Evolutionary conservation across 2,888 invertebrate genomes (phyloP), one percentile per base, ranked within the genome.

Genomic region (Cosmorhoe ocellata): DNA sequence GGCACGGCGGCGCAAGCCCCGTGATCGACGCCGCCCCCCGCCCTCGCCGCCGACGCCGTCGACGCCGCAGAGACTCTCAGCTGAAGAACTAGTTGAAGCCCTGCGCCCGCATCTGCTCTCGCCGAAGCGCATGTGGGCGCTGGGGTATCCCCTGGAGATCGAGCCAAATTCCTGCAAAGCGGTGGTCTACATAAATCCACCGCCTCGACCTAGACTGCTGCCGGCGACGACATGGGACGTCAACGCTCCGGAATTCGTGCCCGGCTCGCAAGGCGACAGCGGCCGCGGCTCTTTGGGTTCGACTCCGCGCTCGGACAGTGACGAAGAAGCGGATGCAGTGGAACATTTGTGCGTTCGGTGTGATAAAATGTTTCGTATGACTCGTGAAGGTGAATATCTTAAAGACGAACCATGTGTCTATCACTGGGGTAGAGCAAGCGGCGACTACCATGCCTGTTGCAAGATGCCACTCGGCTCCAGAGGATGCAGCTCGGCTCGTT

Each of bases 371-470:
- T 98, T 96, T 79, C 90, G 92, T 66, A 93, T 96, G 52, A 92
- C 93, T 59, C 89, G 92, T 22, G 91, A 93, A 55, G 95, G 95
- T 24, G 92, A 94, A 70, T 96, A 96, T 75, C 76, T 94, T 14
- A 92, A 92, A 2, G 90, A 92, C 36, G 96, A 96, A 59, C 90
- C 92, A 49, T 99, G 99, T 83, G 74, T 91, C 11, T 96, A 97
- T 78, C 99, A 99, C 77, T 97, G 96, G 95, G 98, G 98, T 13
- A 95, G 95, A 65, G 81, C 94, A n/a, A 92, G 91, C 73, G 79
- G 77, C 18, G 87, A 90, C 36, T 81, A 81, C 47, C 94, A 93
- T 79, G 85, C 91, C 6, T 96, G 96, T 69, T 96, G 96, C 71
- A 82, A 87, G 6, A 83, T 77, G 10, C 71, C 81, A 0, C 70